Percentiles rank a stretch among this genome's conserved stretches.
phyloP scores from a whole-genome alignment of 23 tunicate species.

The Halocynthia aurantium region DNA sequence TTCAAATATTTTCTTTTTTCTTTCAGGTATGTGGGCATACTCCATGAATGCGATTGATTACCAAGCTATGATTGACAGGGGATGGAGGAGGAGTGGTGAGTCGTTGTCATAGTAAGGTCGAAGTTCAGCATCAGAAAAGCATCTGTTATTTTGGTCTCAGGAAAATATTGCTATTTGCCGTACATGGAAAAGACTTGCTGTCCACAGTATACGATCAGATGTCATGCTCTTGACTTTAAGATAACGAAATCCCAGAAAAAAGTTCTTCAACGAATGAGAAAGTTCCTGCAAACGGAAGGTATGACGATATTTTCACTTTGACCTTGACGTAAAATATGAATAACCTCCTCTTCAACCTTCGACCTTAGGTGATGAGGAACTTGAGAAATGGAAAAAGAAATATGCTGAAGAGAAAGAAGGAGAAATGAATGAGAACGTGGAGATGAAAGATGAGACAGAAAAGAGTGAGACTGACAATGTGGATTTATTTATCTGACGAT shows the following conservation, averaged over 20 bases:
- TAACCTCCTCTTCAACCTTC: neutral
- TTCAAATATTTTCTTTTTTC: no score
- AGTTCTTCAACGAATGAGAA: conserved; percentile 64
- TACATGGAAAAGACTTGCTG: conserved; percentile 78
- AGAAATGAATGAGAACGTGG: neutral
- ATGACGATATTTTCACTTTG: neutral
- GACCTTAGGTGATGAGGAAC: conserved; percentile 13
- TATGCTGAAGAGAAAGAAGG: neutral
- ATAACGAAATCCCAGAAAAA: conserved; percentile 78
- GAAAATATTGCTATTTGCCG: conserved; percentile 83
- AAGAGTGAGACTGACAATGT: no score
- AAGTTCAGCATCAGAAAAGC: neutral
- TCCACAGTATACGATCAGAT: conserved; percentile 68
- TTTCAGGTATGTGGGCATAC: conserved; percentile 89
- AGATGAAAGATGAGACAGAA: neutral
- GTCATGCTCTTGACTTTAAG: conserved; percentile 36
- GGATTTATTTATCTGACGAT: no score
- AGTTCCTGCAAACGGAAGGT: conserved; percentile 56
- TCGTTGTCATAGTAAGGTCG: neutral
- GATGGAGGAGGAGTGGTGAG: conserved; percentile 93
- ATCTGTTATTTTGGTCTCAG: conserved; percentile 22
- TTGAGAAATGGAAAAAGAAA: conserved; percentile 32
- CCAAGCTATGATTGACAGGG: conserved; percentile 72
- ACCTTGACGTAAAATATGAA: no score
- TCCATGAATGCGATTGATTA: conserved; percentile 67